A percentile compares a stretch with the other conserved stretches of the same genome.
These are phyloP conservation scores for Dicaeum eximium DNA, from an alignment of 2,113 vertebrate species.

Conservation along the genomic window DNA sequence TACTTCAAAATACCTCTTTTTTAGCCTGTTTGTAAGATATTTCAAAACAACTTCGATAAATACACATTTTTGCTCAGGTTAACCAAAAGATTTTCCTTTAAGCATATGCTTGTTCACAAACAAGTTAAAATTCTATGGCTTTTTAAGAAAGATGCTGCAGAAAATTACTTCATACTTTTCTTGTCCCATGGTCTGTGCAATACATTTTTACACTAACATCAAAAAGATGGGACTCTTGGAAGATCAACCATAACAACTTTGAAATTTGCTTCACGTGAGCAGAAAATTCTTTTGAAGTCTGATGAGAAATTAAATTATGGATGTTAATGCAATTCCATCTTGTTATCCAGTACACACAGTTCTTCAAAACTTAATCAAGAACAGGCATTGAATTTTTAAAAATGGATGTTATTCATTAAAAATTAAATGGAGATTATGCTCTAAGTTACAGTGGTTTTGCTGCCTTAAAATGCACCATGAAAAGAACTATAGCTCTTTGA, in stretches of 20 bases:
- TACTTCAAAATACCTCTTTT: background rate
- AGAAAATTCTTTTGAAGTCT: constrained; percentile 41
- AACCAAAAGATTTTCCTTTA: background rate
- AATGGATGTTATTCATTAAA: background rate
- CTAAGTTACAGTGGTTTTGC: background rate
- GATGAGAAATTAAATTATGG: constrained; percentile 12
- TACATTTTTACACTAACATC: background rate
- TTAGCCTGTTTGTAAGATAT: background rate
- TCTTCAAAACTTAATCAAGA: constrained; percentile 8
- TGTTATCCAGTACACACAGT: constrained; percentile 10
- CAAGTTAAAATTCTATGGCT: background rate
- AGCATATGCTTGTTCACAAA: background rate
- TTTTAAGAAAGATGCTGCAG: background rate
- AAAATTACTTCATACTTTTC: background rate
- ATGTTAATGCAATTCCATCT: constrained; percentile 34
- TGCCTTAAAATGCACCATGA: background rate
- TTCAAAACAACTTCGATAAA: background rate
- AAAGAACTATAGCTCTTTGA: background rate
- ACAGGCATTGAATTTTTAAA: background rate
- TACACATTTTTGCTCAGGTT: background rate
- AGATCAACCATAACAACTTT: background rate
- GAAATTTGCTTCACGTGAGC: constrained; percentile 37
- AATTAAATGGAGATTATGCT: background rate
- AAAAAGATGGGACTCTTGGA: background rate
- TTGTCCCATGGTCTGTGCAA: background rate